A percentile compares a stretch with the other conserved stretches of the same genome.
Evolutionary conservation across 2,113 vertebrate genomes (phyloP).

Genomic region (Zosterops japonicus): DNA sequence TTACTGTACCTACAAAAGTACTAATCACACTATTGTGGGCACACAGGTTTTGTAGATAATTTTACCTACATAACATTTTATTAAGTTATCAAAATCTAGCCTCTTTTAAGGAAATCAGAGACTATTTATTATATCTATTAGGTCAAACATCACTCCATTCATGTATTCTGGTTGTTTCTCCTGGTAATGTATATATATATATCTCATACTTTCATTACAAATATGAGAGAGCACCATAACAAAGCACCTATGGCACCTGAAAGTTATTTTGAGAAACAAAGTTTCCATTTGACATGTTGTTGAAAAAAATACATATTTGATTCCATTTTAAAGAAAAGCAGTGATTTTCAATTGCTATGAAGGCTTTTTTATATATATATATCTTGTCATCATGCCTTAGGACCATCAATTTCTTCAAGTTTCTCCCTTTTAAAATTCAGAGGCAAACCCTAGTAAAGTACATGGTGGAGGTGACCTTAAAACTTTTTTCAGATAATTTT

Average conservation of each 20-base stretch:
- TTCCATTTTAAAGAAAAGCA: background rate
- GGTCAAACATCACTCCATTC: constrained; percentile 9
- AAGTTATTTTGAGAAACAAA: background rate
- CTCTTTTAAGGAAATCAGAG: background rate
- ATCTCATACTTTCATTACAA: background rate
- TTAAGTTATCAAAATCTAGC: background rate
- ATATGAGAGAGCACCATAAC: background rate
- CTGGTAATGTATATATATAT: background rate
- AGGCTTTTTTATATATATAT: background rate
- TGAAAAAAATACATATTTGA: background rate
- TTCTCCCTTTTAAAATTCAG: background rate
- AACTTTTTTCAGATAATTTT: background rate
- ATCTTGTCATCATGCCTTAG: background rate
- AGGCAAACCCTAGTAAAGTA: background rate
- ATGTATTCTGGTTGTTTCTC: background rate
- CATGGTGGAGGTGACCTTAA: background rate
- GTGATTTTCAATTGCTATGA: background rate
- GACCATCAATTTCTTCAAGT: background rate
- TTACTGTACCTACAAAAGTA: background rate
- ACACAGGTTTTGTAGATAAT: background rate
- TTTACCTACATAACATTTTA: background rate
- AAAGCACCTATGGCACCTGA: constrained; percentile 16
- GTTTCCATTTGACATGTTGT: background rate
- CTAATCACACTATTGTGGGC: background rate
- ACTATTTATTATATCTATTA: background rate